Conservation (phyloP, 2,113 vertebrate species). For the Mellivora capensis region DNA sequence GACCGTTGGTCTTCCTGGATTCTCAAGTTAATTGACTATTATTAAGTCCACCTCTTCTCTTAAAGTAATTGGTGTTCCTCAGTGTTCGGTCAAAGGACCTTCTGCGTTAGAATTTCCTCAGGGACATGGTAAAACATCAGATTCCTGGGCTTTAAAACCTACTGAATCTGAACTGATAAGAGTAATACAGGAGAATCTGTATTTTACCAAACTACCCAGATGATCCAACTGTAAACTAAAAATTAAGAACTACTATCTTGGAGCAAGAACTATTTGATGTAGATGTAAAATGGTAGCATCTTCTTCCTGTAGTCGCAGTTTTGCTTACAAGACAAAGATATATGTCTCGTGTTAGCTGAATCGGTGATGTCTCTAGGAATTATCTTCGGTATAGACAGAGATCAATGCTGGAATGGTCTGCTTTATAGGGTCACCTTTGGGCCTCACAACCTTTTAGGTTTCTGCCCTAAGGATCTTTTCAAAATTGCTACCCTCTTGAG, state of each 20-base stretch:
- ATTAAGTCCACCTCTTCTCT: background rate
- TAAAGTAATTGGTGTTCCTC: background rate
- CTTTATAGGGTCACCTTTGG: background rate
- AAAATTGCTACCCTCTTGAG: background rate
- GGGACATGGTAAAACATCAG: background rate
- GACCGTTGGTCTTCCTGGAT: background rate
- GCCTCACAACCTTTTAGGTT: background rate
- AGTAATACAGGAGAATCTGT: background rate
- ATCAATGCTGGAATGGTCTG: background rate
- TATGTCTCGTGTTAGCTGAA: background rate
- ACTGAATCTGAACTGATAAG: background rate
- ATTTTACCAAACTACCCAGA: background rate
- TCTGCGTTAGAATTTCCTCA: background rate
- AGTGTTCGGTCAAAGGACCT: background rate
- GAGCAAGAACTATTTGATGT: background rate
- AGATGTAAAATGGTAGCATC: background rate
- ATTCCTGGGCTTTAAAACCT: background rate
- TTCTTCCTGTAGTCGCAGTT: background rate
- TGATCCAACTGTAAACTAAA: background rate
- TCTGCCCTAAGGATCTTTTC: background rate
- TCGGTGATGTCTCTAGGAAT: background rate
- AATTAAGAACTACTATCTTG: background rate
- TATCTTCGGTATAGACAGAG: background rate
- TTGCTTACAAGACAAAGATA: background rate
- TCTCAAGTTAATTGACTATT: background rate